These are phyloP conservation scores for Machimus rusticus DNA, from an alignment of 2,888 invertebrate species.

Conservation along the genomic window DNA sequence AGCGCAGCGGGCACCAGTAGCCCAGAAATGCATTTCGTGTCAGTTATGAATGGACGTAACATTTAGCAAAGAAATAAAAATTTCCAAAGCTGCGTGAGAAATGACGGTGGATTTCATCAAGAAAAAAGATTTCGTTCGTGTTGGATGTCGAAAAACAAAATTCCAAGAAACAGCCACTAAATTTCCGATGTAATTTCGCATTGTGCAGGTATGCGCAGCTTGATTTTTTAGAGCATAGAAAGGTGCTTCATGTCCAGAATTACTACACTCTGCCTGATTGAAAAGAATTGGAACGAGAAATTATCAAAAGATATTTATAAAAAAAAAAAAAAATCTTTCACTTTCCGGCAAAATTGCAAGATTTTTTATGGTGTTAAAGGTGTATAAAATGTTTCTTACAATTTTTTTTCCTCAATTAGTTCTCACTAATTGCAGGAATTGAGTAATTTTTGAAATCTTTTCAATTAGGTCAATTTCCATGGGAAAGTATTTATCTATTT, in stretches of 20 bases:
- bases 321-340: neutral
- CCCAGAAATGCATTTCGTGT: neutral
- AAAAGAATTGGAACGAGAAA: neutral
- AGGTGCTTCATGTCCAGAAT: neutral
- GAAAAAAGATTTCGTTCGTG: neutral
- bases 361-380: neutral
- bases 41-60: neutral
- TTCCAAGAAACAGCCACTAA: neutral
- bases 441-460: neutral
- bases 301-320: neutral
- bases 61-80: neutral
- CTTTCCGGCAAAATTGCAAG: neutral
- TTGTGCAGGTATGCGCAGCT: neutral
- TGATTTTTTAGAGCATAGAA: neutral
- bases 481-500: neutral
- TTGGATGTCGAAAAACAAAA: neutral
- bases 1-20: neutral
- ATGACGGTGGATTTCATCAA: neutral
- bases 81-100: neutral
- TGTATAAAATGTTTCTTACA: neutral
- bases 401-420: neutral
- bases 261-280: neutral
- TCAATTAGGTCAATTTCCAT: neutral
- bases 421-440: neutral
- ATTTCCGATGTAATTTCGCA: neutral